phyloP scores from a whole-genome alignment of 2,797 vertebrate genomes.

The Cossypha polioptera region DNA sequence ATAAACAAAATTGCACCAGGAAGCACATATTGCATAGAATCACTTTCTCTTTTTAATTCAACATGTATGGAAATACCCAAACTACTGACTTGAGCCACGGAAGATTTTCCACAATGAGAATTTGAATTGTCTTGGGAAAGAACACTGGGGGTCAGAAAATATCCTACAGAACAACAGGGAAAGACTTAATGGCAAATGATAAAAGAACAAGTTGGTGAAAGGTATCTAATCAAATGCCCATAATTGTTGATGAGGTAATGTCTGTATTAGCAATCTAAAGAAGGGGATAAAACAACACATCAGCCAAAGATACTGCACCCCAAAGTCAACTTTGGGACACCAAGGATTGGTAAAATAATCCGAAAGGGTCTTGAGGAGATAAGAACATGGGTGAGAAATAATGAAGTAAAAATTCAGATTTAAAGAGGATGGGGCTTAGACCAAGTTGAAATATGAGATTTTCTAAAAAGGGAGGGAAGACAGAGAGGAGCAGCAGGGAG shows the following conservation, averaged over 20 bases:
- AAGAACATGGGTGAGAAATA: not conserved
- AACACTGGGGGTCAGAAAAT: not conserved
- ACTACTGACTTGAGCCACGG: not conserved
- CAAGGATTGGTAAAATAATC: not conserved
- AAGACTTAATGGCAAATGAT: not conserved
- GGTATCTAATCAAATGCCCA: constrained; percentile 27
- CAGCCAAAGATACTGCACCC: not conserved
- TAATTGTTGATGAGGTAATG: constrained; percentile 47
- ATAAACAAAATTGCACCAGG: not conserved
- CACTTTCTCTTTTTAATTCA: not conserved
- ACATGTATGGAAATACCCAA: not conserved
- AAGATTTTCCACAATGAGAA: not conserved
- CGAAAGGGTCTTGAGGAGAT: not conserved
- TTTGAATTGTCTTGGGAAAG: not conserved
- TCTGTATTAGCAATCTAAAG: constrained; percentile 32
- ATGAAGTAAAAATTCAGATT: not conserved
- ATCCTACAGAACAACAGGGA: not conserved
- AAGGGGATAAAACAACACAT: not conserved
- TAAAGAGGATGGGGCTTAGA: not conserved
- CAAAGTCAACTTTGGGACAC: not conserved
- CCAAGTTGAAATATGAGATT: not conserved
- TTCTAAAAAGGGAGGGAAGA: not conserved
- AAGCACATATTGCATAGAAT: not conserved
- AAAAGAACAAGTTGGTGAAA: not conserved
- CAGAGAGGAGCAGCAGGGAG: not conserved